These are phyloP conservation scores for Tricholaema leucomelas DNA, from an alignment of 2,113 vertebrate genomes.

Conservation along the genomic window DNA sequence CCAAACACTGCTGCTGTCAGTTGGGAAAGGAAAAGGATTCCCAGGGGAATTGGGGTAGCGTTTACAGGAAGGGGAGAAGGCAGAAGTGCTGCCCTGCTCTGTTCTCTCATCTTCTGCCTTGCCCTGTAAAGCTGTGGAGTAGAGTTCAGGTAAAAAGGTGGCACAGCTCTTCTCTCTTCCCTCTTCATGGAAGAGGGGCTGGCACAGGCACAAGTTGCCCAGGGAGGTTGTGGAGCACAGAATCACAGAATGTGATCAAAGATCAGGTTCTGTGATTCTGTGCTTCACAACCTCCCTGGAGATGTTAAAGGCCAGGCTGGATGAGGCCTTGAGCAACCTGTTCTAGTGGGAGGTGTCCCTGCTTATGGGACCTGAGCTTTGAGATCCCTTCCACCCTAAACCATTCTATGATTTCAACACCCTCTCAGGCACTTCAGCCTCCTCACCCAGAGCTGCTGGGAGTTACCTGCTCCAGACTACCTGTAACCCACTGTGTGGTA, in stretches of 20 bases:
- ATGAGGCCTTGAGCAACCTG: too few species aligned
- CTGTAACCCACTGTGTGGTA: neutral
- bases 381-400: too few species aligned
- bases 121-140: neutral
- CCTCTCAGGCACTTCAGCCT: neutral
- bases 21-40: neutral
- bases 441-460: neutral
- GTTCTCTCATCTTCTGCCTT: neutral
- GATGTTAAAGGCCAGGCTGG: too few species aligned
- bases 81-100: neutral
- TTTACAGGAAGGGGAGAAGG: neutral
- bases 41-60: neutral
- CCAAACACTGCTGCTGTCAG: neutral
- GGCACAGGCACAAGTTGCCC: too few species aligned
- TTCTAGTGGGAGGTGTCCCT: too few species aligned
- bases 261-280: too few species aligned
- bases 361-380: too few species aligned
- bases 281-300: too few species aligned
- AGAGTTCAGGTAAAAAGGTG: neutral
- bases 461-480: neutral
- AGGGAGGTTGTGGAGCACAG: too few species aligned
- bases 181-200: too few species aligned
- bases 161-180: neutral
- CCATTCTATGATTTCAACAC: too few species aligned
- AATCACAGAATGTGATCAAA: too few species aligned